phyloP scores from a whole-genome alignment of 35 echinoderm and acorn worm species.

The Lytechinus variegatus region DNA sequence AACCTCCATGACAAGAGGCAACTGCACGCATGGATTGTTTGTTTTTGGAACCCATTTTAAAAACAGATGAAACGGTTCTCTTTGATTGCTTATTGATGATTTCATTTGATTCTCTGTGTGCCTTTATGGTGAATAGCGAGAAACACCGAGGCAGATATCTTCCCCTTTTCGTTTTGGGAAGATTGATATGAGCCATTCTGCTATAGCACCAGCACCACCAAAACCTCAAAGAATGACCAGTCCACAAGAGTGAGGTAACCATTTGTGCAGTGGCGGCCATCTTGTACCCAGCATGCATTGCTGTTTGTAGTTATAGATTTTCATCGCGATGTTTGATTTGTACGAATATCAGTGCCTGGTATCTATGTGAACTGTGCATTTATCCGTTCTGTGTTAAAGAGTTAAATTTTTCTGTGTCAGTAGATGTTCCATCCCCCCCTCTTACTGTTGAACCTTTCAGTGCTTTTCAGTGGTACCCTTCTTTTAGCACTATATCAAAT shows the following conservation, averaged over 20 bases:
- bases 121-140: background rate
- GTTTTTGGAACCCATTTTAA: background rate
- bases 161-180: background rate
- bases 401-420: background rate
- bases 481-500: too few species aligned
- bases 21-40: background rate
- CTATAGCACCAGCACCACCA: background rate
- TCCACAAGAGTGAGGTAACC: background rate
- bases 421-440: background rate
- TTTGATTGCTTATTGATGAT: background rate
- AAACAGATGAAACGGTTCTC: background rate
- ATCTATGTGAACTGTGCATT: background rate
- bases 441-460: too few species aligned
- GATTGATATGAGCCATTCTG: background rate
- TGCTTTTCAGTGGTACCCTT: too few species aligned
- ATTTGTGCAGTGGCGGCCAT: background rate
- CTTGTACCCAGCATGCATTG: background rate
- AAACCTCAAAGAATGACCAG: constrained; percentile 34
- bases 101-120: background rate
- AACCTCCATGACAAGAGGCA: background rate
- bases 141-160: background rate
- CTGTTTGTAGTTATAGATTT: background rate
- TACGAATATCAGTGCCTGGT: background rate
- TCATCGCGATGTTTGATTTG: background rate
- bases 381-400: background rate